Evolutionary conservation across 2,113 vertebrate species (phyloP).

Genomic region (Eira barbara): DNA sequence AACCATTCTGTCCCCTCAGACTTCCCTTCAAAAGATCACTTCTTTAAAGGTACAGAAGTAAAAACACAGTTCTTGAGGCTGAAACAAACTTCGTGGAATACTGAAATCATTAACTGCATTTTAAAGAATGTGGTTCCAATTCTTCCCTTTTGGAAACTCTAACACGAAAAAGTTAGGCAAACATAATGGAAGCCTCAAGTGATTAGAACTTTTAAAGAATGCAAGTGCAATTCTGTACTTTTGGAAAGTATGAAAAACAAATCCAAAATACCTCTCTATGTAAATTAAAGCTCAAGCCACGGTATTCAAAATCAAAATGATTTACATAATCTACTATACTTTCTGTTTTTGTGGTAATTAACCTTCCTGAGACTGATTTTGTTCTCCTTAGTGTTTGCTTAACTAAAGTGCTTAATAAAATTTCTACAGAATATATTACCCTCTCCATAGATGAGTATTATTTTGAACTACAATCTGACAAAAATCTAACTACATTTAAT

Average conservation of each 20-base stretch:
- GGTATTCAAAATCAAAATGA: constrained; percentile 74
- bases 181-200: constrained; percentile 38
- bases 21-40: constrained; percentile 24
- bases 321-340: constrained; percentile 75
- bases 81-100: constrained; percentile 1
- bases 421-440: constrained; percentile 77
- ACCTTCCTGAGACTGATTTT: constrained; percentile 77
- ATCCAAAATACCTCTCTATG: constrained; percentile 66
- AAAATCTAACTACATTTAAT: constrained; percentile 77
- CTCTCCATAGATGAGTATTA: constrained; percentile 73
- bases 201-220: constrained; percentile 62
- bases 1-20: background rate
- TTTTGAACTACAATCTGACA: constrained; percentile 75
- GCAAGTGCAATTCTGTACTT: constrained; percentile 54
- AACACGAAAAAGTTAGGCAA: constrained; percentile 44
- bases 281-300: constrained; percentile 72
- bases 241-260: constrained; percentile 62
- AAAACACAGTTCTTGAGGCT: background rate
- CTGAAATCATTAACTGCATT: constrained; percentile 22
- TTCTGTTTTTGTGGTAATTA: constrained; percentile 73
- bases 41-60: constrained; percentile 22
- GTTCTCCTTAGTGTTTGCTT: constrained; percentile 73
- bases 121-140: constrained; percentile 7
- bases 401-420: constrained; percentile 77
- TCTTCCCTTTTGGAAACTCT: constrained; percentile 55